These are phyloP conservation scores for Bellardia pandia DNA, from an alignment of 2,888 invertebrate species.

Conservation along the genomic window DNA sequence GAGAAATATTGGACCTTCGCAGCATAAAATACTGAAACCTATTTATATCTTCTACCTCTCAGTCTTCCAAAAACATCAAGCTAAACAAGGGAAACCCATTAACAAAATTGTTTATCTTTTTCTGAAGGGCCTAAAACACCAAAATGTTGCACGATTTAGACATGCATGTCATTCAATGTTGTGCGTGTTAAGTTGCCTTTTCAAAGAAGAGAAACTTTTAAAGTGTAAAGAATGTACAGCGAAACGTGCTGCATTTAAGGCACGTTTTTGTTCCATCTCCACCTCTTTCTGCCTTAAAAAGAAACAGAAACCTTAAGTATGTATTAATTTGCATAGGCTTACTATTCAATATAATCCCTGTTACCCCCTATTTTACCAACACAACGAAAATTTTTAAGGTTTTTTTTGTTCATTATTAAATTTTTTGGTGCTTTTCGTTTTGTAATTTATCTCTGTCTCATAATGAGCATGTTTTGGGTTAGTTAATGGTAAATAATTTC, in stretches of 20 bases:
- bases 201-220: background rate
- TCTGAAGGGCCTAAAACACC: background rate
- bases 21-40: too few species aligned
- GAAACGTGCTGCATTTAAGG: conserved; percentile 26
- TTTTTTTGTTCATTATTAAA: background rate
- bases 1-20: background rate
- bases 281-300: background rate
- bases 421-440: background rate
- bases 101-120: conserved; percentile 30
- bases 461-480: background rate
- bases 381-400: background rate
- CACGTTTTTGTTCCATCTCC: conserved; percentile 33
- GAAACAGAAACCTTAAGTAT: background rate
- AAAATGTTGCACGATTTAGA: conserved; percentile 8
- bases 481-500: conserved; percentile 10
- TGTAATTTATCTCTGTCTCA: background rate
- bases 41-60: too few species aligned
- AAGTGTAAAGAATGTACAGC: background rate
- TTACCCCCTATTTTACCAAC: background rate
- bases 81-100: conserved; percentile 13
- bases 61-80: too few species aligned
- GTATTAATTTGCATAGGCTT: conserved; percentile 5
- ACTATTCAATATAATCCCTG: background rate
- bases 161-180: conserved; percentile 18
- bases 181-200: conserved; percentile 27